Conservation (phyloP, 2,113 vertebrate species). For the Hucho hucho region DNA sequence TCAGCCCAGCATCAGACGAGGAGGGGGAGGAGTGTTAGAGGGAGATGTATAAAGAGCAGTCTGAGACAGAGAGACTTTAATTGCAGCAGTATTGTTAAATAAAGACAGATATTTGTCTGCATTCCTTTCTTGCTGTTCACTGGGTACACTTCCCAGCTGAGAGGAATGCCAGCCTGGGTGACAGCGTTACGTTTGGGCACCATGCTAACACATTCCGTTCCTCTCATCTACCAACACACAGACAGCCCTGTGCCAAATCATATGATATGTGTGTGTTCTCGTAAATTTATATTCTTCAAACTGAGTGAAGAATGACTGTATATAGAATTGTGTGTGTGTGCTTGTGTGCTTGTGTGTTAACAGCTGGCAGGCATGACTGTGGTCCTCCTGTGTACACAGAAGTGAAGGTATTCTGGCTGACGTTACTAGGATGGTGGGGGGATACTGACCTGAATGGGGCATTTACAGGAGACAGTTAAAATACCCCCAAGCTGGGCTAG, state of each 20-base stretch:
- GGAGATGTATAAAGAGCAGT: slow-evolving; percentile 38
- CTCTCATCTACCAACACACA: slow-evolving; percentile 36
- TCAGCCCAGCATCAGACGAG: slow-evolving; percentile 14
- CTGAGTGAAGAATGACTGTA: not conserved
- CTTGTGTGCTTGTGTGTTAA: slow-evolving; percentile 60
- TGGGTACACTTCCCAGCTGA: slow-evolving; percentile 45
- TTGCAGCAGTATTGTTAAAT: slow-evolving; percentile 67
- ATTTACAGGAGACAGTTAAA: slow-evolving; percentile 74
- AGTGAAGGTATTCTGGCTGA: slow-evolving; percentile 71
- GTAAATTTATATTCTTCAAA: not conserved
- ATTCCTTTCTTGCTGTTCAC: slow-evolving; percentile 73
- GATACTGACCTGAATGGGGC: slow-evolving; percentile 67
- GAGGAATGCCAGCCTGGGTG: slow-evolving; percentile 36
- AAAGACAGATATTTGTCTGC: slow-evolving; percentile 69
- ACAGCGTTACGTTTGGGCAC: slow-evolving; percentile 43
- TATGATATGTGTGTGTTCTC: slow-evolving; percentile 18
- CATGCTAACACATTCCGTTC: slow-evolving; percentile 54
- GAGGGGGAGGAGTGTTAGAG: not conserved
- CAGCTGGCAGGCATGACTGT: slow-evolving; percentile 63
- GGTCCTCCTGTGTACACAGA: slow-evolving; percentile 67
- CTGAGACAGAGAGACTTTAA: slow-evolving; percentile 42
- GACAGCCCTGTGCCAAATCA: slow-evolving; percentile 56
- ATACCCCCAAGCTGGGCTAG: slow-evolving; percentile 51
- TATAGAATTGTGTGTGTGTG: slow-evolving; percentile 5
- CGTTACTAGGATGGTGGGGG: slow-evolving; percentile 64